phyloP scores from a whole-genome alignment of 2,797 vertebrate species.

The Cheirogaleus major region DNA sequence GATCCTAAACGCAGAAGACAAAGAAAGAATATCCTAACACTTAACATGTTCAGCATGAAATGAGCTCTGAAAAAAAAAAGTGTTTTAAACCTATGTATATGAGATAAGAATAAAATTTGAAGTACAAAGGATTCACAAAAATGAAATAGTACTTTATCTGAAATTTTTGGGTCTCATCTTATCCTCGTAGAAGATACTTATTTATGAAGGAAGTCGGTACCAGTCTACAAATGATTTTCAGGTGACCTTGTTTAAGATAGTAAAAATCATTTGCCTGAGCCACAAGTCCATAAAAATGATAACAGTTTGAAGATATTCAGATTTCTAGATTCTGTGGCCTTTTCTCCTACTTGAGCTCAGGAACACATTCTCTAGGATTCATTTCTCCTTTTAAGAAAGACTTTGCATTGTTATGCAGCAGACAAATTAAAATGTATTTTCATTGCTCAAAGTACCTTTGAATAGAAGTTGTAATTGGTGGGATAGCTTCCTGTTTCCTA shows the following conservation, averaged over 20 bases:
- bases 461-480: background rate
- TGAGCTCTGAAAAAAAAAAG: background rate
- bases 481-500: background rate
- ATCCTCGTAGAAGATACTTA: background rate
- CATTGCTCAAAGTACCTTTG: background rate
- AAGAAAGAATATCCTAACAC: background rate
- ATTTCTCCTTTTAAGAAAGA: background rate
- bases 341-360: background rate
- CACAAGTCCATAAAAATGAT: background rate
- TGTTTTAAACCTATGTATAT: background rate
- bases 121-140: conserved; percentile 5
- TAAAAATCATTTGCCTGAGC: background rate
- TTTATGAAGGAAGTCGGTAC: background rate
- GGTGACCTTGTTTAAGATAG: background rate
- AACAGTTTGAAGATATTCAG: background rate
- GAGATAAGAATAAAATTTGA: background rate
- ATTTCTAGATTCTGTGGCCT: background rate
- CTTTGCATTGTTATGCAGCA: background rate
- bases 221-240: background rate
- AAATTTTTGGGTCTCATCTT: background rate
- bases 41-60: background rate
- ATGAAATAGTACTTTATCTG: background rate
- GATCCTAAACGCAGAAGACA: conserved; percentile 17
- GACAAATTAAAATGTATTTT: background rate
- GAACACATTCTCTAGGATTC: background rate